Conservation (phyloP, 2,888 invertebrate species). For the Nomada ruficornis region DNA sequence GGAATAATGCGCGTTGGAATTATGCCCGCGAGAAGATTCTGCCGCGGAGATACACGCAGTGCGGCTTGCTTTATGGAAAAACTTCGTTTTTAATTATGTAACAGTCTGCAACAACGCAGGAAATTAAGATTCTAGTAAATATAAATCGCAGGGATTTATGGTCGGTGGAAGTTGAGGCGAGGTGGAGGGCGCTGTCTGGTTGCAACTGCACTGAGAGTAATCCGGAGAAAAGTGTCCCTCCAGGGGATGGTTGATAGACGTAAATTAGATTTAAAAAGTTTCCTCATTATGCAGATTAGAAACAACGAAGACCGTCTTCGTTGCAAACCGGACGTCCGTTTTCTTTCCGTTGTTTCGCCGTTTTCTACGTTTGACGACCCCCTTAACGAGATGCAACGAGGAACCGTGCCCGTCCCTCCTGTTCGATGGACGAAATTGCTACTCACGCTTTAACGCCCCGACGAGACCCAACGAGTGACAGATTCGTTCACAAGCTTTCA, state of each 20-base stretch:
- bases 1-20: conserved; percentile 25
- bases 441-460: not conserved
- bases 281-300: conserved; percentile 60
- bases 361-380: conserved; percentile 8
- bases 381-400: conserved; percentile 33
- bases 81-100: conserved; percentile 55
- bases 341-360: conserved; percentile 1
- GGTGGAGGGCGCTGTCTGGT: not conserved
- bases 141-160: conserved; percentile 52
- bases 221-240: conserved; percentile 26
- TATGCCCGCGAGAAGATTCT: conserved; percentile 6
- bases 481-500: not conserved
- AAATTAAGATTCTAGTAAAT: conserved; percentile 56
- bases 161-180: not conserved
- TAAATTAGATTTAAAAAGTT: conserved; percentile 62
- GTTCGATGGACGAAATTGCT: conserved; percentile 13
- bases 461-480: too few species aligned
- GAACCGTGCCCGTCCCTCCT: too few species aligned
- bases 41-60: not conserved
- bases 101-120: conserved; percentile 22
- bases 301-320: conserved; percentile 31
- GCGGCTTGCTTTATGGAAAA: conserved; percentile 25
- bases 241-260: conserved; percentile 47
- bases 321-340: conserved; percentile 5
- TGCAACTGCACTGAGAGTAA: conserved; percentile 9